A percentile compares a stretch with the other conserved stretches of the same genome.
These are phyloP conservation scores for Harlomillsia oculata DNA, from an alignment of 1,140 invertebrate genomes.

Conservation along the genomic window DNA sequence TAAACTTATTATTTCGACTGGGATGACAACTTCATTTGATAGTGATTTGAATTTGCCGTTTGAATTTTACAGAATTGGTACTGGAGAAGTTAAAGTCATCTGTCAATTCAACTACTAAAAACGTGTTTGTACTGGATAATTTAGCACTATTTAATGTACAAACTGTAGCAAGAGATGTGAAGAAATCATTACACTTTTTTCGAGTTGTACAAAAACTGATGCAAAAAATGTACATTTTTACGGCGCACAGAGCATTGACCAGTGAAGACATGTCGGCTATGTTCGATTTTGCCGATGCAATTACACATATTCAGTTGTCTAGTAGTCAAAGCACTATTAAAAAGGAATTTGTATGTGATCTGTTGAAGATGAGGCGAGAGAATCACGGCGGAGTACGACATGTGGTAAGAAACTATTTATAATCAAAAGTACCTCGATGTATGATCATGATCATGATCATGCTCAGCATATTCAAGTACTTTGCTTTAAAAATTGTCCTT, in stretches of 20 bases:
- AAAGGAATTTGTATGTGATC: slow-evolving; percentile 21
- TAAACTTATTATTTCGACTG: neutral
- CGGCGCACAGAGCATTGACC: slow-evolving; percentile 6
- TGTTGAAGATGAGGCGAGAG: slow-evolving; percentile 17
- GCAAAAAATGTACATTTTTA: slow-evolving; percentile 16
- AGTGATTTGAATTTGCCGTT: neutral
- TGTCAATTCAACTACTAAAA: neutral
- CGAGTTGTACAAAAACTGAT: neutral
- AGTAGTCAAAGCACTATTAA: neutral
- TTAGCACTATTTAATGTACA: slow-evolving; percentile 6
- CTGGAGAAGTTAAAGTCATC: neutral
- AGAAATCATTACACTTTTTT: slow-evolving; percentile 3
- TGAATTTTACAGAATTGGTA: neutral
- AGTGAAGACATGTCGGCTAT: slow-evolving; percentile 1
- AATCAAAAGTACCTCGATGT: neutral
- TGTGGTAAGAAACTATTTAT: slow-evolving; percentile 7
- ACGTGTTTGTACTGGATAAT: slow-evolving; percentile 24
- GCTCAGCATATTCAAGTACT: neutral
- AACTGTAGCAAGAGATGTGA: neutral
- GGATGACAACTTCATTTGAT: neutral
- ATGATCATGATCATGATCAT: neutral
- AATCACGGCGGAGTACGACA: slow-evolving; percentile 11
- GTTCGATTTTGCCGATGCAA: slow-evolving; percentile 12
- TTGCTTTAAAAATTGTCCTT: neutral
- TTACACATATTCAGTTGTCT: slow-evolving; percentile 1